Base-by-base conservation (phyloP, 2,113 vertebrate genomes). In the Odobenus rosmarus region DNA sequence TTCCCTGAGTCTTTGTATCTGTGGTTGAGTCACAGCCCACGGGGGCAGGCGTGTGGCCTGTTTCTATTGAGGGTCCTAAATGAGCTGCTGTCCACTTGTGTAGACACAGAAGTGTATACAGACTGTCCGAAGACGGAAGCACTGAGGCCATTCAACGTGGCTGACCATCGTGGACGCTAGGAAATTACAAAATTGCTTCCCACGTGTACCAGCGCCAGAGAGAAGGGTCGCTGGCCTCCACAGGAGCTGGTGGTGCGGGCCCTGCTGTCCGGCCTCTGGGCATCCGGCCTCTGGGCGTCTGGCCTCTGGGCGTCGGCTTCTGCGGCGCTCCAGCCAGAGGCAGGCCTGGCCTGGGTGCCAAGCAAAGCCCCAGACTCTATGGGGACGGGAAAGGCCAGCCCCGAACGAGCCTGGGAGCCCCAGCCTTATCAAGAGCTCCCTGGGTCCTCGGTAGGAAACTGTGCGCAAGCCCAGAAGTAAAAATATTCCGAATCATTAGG, bases 401-500 rank as follows among this genome's bases (percentile, higher is more conserved):
- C 96, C 98, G 97, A 98, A 98, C 97, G 93, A 89, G 95, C 92
- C 97, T 98, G 98, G 98, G 98, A 98, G 98, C 92, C 81, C 36
- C 72, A 31, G 95, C 85, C 98, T 98, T 98, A 98, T 98, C 98
- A 51, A 95, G 88, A 93, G 36, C 98, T 98, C 21, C 1, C 97
- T 98, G 97, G 94, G 7, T 55, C 53, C 90, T 79, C 39, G 1
- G 97, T 33, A 99, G 99, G 99, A 99, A 99, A 98, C 84, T 97
- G 98, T 96, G 95, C 99, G 98, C 96, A 98, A 98, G 92, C 98
- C 99, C 99, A 99, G 99, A 99, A 99, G 98, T 99, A 99, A 99
- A 99, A 99, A 98, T 98, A 98, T 99, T 99, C 99, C 97, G 94
- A 98, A 98, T 99, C 99, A 99, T 99, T 96, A 99, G 99, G 99